Percentiles rank a stretch among this genome's conserved stretches.
Conservation (phyloP, 2,888 invertebrate species). For the Cyclophora punctaria region DNA sequence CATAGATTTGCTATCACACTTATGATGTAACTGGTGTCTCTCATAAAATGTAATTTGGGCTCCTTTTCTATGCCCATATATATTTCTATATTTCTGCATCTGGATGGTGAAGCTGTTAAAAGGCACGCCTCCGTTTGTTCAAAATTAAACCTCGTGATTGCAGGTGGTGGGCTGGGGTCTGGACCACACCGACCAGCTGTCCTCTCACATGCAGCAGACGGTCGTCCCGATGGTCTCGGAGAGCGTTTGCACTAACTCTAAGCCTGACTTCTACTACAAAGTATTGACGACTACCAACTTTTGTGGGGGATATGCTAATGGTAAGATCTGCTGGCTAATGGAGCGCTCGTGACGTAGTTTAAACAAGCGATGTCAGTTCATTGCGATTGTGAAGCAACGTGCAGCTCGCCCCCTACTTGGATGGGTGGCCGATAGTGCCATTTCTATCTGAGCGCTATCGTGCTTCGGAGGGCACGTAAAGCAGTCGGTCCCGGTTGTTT, state of each 20-base stretch:
- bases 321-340: conserved; percentile 15
- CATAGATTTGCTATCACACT: too few species aligned
- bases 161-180: conserved; percentile 48
- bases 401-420: too few species aligned
- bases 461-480: too few species aligned
- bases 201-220: conserved; percentile 30
- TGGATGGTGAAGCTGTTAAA: background rate
- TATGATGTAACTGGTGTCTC: too few species aligned
- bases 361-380: too few species aligned
- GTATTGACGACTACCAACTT: conserved; percentile 30
- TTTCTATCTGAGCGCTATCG: too few species aligned
- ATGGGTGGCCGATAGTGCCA: too few species aligned
- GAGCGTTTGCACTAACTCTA: conserved; percentile 33
- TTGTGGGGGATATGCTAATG: conserved; percentile 40
- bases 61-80: too few species aligned
- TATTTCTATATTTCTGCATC: too few species aligned
- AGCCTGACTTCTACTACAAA: conserved; percentile 30
- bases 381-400: too few species aligned
- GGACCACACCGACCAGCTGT: conserved; percentile 29
- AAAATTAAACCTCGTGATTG: background rate
- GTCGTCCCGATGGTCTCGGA: conserved; percentile 38
- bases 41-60: too few species aligned
- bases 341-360: background rate
- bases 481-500: too few species aligned
- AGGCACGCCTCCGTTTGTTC: background rate